Conservation (phyloP, 2,113 vertebrate species). For the Corapipo altera region DNA sequence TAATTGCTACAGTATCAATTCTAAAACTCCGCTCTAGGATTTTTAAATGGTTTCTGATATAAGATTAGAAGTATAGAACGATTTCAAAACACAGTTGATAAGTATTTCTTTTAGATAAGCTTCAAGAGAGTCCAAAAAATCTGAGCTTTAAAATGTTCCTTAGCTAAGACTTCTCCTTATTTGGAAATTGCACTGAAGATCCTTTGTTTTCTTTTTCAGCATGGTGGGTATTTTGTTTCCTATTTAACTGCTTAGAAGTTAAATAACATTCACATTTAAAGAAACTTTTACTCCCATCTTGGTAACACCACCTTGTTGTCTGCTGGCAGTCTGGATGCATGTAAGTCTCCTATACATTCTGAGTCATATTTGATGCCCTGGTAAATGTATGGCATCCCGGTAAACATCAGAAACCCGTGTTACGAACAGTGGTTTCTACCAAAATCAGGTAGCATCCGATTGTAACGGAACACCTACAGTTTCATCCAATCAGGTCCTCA, state of each 20-base stretch:
- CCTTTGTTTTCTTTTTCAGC: neutral
- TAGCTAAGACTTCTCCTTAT: neutral
- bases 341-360: neutral
- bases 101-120: neutral
- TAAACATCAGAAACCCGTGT: neutral
- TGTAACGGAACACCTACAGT: neutral
- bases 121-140: neutral
- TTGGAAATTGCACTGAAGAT: neutral
- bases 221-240: neutral
- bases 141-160: neutral
- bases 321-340: neutral
- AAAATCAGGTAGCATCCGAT: neutral
- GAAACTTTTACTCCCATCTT: neutral
- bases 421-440: neutral
- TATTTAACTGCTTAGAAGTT: neutral
- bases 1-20: neutral
- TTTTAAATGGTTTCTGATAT: neutral
- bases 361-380: neutral
- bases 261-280: neutral
- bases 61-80: neutral
- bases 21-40: neutral
- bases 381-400: neutral
- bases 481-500: neutral
- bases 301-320: neutral
- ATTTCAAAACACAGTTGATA: neutral